Base-by-base conservation (phyloP, 2,113 vertebrate genomes). In the Leucopsar rothschildi region DNA sequence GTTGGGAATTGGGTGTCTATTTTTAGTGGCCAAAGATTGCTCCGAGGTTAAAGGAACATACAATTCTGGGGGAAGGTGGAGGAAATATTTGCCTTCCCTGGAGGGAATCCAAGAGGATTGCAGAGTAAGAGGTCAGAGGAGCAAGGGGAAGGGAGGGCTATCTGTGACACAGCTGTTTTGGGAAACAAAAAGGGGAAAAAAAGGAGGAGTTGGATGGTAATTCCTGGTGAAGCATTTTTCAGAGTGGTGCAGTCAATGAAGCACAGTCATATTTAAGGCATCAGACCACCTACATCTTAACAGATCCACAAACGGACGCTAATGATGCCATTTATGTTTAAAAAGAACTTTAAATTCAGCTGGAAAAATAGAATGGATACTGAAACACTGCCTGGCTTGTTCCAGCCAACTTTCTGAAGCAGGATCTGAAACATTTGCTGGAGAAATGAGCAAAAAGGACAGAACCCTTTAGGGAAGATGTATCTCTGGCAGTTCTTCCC, bases 321-420 rank as follows among this genome's bases (percentile, higher is more conserved):
- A 96, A 95, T 91, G 92, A 91, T 80, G 78, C 90, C 90, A 85
- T 94, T 97, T 94, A 52, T 44, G 78, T n/a, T 80, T 33, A 0
- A 50, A 82, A 80, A 87, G 81, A 69, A 47, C n/a, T 92, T 88
- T 45, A 71, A 94, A 93, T 96, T 96, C 95, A 95, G 90, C 94
- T 97, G 97, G 88, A 95, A 97, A 97, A 97, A 96, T 90, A 97
- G 94, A 96, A 93, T 79, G 73, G 89, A n/a, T 23, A 61, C 40
- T 93, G 78, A 80, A 96, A 96, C 92, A 68, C 83, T 90, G 92
- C n/a, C 77, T 95, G 40, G 9, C 96, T 96, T 93, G 83, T 95
- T 96, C 77, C 76, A 91, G 83, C 40, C 77, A 86, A 35, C 83
- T 97, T 95, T 91, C 63, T 81, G 49, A 86, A 93, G 95, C 70